Evolutionary conservation across 2,888 invertebrate genomes (phyloP).

Genomic region (Gymnosoma rotundatum): DNA sequence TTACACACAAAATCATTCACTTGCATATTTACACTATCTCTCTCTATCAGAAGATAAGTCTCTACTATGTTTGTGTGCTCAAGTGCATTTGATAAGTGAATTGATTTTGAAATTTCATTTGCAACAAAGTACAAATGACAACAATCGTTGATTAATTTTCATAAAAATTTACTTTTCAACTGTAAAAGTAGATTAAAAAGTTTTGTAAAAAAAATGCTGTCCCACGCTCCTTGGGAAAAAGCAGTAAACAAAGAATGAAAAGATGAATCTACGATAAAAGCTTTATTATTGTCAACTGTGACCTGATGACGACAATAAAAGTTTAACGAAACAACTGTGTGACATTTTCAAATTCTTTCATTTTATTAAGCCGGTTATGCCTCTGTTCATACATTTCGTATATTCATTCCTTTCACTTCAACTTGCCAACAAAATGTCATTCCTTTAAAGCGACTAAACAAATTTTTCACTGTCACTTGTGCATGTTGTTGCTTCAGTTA

Average conservation of each 20-base stretch:
- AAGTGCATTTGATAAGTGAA: constrained; percentile 33
- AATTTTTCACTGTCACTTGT: constrained; percentile 67
- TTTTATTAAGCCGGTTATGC: constrained; percentile 20
- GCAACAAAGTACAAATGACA: not conserved
- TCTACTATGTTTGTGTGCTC: not conserved
- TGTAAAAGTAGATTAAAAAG: constrained; percentile 18
- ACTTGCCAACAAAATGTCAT: constrained; percentile 68
- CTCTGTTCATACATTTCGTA: not conserved
- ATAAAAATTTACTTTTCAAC: constrained; percentile 50
- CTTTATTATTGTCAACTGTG: constrained; percentile 50
- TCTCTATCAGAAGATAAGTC: not conserved
- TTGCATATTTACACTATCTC: not conserved
- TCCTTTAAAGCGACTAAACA: constrained; percentile 62
- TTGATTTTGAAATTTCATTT: constrained; percentile 53
- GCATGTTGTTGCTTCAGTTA: not conserved
- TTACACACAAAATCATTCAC: not conserved
- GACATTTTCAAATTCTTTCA: constrained; percentile 46
- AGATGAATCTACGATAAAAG: constrained; percentile 30
- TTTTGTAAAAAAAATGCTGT: not conserved
- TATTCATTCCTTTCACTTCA: constrained; percentile 47
- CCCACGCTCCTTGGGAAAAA: not conserved
- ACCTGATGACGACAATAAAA: constrained; percentile 56
- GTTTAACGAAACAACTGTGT: constrained; percentile 49
- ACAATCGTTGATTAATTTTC: constrained; percentile 64
- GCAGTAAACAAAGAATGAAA: not conserved